Percentiles rank a stretch among this genome's conserved stretches.
Conservation (phyloP, 1,140 invertebrate species). For the Dolichoris vasculosae region DNA sequence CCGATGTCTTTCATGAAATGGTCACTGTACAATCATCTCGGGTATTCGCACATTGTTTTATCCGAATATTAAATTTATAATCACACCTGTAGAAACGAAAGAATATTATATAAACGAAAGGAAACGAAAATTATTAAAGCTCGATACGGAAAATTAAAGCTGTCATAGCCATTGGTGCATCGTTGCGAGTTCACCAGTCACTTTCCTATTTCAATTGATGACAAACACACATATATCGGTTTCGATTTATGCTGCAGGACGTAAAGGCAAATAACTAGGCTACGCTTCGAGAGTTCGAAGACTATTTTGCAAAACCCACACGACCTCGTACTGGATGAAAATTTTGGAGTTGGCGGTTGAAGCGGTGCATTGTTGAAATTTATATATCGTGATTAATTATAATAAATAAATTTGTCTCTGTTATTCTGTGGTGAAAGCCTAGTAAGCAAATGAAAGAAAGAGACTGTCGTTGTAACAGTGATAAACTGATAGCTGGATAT, state of each 20-base stretch:
- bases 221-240: conserved; percentile 64
- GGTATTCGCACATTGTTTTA: conserved; percentile 15
- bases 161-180: conserved; percentile 75
- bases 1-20: conserved; percentile 72
- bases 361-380: conserved; percentile 44
- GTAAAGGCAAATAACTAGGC: conserved; percentile 71
- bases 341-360: conserved; percentile 65
- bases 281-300: conserved; percentile 68
- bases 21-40: conserved; percentile 69
- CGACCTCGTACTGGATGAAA: conserved; percentile 59
- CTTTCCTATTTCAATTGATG: conserved; percentile 54
- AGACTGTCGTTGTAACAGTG: conserved; percentile 55
- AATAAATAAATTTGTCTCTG: conserved; percentile 59
- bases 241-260: conserved; percentile 73
- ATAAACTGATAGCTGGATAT: conserved; percentile 46
- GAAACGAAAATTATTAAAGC: conserved; percentile 18
- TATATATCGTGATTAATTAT: conserved; percentile 43
- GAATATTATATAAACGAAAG: not conserved
- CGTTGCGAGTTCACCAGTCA: conserved; percentile 56
- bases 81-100: not conserved
- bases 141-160: conserved; percentile 37
- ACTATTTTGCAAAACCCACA: conserved; percentile 43
- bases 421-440: conserved; percentile 71
- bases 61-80: conserved; percentile 34
- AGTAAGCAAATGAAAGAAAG: conserved; percentile 47